phyloP scores from a whole-genome alignment of 2,797 vertebrate species.

The Labeo calbasu region DNA sequence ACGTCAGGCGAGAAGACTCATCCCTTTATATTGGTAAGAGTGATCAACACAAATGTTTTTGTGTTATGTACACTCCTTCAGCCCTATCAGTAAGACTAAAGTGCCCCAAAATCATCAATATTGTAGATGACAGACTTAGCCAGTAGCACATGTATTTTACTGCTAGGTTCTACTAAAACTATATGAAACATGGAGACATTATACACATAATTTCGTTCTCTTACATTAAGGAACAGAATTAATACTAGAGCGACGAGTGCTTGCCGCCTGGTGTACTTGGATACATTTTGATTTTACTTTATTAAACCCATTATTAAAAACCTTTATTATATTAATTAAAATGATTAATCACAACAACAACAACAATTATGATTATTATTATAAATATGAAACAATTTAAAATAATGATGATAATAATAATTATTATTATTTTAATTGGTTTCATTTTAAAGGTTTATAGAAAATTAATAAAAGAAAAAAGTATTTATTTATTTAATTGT shows the following conservation, averaged over 20 bases:
- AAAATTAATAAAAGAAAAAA: no score
- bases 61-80: neutral
- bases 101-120: no score
- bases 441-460: no score
- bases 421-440: neutral
- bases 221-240: neutral
- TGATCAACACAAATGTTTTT: neutral
- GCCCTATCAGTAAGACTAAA: neutral
- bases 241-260: neutral
- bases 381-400: no score
- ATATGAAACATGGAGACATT: neutral
- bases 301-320: no score
- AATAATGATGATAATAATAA: neutral
- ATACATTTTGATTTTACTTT: no score
- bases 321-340: neutral
- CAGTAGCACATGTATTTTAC: neutral
- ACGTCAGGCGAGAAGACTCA: conserved; percentile 96
- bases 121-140: neutral
- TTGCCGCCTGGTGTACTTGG: no score
- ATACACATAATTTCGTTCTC: neutral
- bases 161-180: neutral
- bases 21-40: conserved; percentile 97
- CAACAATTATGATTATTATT: no score
- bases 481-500: no score
- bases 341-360: neutral